These are phyloP conservation scores for Orchesella flavescens DNA, from an alignment of 2,888 invertebrate genomes.

Conservation along the genomic window DNA sequence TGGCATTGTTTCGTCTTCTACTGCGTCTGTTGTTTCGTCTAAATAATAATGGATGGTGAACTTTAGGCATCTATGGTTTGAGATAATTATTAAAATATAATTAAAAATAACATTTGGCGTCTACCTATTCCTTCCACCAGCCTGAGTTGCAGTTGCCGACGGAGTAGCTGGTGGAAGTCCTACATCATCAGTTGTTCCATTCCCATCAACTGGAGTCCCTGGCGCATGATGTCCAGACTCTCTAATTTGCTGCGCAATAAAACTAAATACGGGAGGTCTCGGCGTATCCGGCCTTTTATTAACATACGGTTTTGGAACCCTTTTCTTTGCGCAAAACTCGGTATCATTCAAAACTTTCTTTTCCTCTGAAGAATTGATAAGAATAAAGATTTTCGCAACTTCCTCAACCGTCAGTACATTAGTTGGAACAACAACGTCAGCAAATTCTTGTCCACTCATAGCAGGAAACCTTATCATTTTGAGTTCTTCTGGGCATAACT, in stretches of 20 bases:
- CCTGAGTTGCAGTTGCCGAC: not conserved
- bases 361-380: slow-evolving; percentile 62
- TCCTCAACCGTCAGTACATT: slow-evolving; percentile 65
- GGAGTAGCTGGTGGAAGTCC: too few relatives aligned
- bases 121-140: not conserved
- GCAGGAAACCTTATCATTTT: slow-evolving; percentile 66
- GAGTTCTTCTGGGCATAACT: slow-evolving; percentile 51
- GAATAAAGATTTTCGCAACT: slow-evolving; percentile 63
- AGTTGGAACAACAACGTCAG: slow-evolving; percentile 66
- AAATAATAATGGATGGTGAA: too few relatives aligned
- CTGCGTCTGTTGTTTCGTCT: slow-evolving; percentile 25
- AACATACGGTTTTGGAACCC: not conserved
- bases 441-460: slow-evolving; percentile 62
- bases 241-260: slow-evolving; percentile 21
- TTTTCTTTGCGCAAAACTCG: not conserved
- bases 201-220: not conserved
- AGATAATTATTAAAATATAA: not conserved
- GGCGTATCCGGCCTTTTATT: not conserved
- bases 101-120: not conserved
- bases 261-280: slow-evolving; percentile 41
- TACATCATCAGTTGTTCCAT: not conserved
- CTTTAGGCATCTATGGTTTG: too few relatives aligned
- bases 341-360: slow-evolving; percentile 17
- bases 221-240: not conserved
- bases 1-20: slow-evolving; percentile 11